phyloP scores from a whole-genome alignment of 2,888 invertebrate species.

The Anarsia innoxiella region DNA sequence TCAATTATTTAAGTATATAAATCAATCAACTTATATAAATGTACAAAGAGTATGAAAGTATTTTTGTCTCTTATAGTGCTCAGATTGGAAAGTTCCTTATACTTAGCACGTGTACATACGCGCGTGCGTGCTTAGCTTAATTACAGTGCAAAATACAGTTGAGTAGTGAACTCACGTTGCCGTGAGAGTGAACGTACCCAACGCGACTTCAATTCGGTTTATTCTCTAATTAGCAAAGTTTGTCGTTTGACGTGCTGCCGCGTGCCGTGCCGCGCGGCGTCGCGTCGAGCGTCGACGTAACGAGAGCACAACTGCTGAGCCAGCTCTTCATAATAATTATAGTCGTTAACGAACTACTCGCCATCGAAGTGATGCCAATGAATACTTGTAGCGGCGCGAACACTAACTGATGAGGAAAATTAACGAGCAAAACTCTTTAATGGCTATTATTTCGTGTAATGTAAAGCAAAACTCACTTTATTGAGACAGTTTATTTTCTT shows the following conservation, averaged over 20 bases:
- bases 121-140: slow-evolving; percentile 22
- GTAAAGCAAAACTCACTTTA: no score
- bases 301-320: slow-evolving; percentile 27
- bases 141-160: slow-evolving; percentile 34
- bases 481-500: no score
- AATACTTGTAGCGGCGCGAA: no score
- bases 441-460: no score
- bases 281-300: no score
- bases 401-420: no score
- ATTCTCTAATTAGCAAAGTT: slow-evolving; percentile 68
- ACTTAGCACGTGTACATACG: neutral
- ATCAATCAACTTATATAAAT: no score
- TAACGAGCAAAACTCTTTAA: no score
- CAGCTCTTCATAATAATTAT: slow-evolving; percentile 48
- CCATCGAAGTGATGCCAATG: neutral
- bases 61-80: neutral
- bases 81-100: neutral
- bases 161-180: slow-evolving; percentile 39
- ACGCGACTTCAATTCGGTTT: slow-evolving; percentile 54
- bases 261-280: slow-evolving; percentile 20
- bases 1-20: no score
- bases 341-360: slow-evolving; percentile 34
- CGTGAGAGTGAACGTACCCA: no score
- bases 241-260: slow-evolving; percentile 41
- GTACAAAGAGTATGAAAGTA: neutral